phyloP scores from a whole-genome alignment of 2,888 invertebrate genomes.

The Perizoma affinitatum region DNA sequence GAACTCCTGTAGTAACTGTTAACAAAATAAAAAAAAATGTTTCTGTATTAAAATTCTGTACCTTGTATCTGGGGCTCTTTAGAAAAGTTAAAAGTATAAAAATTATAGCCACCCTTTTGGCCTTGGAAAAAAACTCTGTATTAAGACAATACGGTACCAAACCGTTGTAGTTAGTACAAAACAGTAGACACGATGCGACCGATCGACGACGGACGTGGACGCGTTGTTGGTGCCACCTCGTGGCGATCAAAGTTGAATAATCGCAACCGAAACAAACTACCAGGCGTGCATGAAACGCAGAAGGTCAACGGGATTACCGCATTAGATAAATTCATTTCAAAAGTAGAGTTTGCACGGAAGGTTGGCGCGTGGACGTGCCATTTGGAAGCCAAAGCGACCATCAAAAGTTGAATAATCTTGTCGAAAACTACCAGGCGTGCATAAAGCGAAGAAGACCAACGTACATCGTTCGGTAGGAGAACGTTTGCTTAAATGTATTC shows the following conservation, averaged over 20 bases:
- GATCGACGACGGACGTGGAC: no score
- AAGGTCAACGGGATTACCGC: conserved; percentile 11
- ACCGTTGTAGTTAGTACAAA: no score
- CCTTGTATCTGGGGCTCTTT: no score
- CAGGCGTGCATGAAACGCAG: conserved; percentile 16
- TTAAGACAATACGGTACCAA: no score
- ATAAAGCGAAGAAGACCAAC: conserved; percentile 15
- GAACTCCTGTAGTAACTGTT: no score
- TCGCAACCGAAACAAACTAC: conserved; percentile 19
- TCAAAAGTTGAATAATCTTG: conserved; percentile 30
- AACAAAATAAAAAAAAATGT: no score
- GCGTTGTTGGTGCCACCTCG: conserved; percentile 3
- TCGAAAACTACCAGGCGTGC: conserved; percentile 20
- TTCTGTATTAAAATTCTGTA: no score
- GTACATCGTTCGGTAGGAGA: not conserved
- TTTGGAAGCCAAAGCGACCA: conserved; percentile 1
- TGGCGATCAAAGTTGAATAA: conserved; percentile 29
- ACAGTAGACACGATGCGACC: no score
- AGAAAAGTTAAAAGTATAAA: no score
- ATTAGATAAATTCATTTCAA: not conserved
- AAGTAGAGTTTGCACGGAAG: conserved; percentile 6
- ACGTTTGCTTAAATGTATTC: no score
- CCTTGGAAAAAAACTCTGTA: no score
- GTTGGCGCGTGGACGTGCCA: conserved; percentile 8
- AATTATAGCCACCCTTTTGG: no score